These are phyloP conservation scores for Yponomeuta malinellus DNA, from an alignment of 2,888 invertebrate genomes.

Conservation along the genomic window DNA sequence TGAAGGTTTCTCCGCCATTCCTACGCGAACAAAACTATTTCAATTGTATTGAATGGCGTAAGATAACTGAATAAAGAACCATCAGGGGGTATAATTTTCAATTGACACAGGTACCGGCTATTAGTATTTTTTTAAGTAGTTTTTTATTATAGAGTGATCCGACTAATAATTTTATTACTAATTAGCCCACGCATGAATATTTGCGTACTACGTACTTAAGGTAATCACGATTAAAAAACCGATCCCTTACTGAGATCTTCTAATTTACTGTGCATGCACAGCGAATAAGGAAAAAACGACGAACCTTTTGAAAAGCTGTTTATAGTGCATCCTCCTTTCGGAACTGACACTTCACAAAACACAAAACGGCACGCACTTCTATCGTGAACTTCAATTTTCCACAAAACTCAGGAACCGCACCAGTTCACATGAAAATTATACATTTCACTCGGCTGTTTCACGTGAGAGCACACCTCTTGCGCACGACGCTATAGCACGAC, in stretches of 20 bases:
- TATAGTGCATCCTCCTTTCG: conserved; percentile 62
- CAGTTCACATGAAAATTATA: conserved; percentile 3
- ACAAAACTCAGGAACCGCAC: not conserved
- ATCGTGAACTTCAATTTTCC: not conserved
- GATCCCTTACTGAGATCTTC: not conserved
- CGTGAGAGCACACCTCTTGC: conserved; percentile 4
- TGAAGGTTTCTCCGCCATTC: too few relatives aligned
- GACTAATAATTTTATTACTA: not conserved
- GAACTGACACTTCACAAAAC: not conserved
- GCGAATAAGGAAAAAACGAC: not conserved
- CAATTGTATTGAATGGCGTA: too few relatives aligned
- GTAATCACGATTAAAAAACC: too few relatives aligned
- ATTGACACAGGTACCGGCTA: too few relatives aligned
- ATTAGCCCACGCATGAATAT: not conserved
- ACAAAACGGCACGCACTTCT: conserved; percentile 22
- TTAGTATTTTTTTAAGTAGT: too few relatives aligned
- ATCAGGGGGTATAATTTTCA: too few relatives aligned
- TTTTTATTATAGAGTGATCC: too few relatives aligned
- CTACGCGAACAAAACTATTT: too few relatives aligned
- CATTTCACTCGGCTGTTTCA: not conserved
- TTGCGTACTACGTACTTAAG: not conserved
- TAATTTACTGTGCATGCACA: not conserved
- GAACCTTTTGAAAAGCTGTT: conserved; percentile 65
- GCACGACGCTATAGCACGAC: not conserved
- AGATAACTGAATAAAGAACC: too few relatives aligned